Percentiles rank a stretch among this genome's conserved stretches.
These are phyloP conservation scores for Metellina segmentata DNA, from an alignment of 2,888 invertebrate genomes.

Conservation along the genomic window DNA sequence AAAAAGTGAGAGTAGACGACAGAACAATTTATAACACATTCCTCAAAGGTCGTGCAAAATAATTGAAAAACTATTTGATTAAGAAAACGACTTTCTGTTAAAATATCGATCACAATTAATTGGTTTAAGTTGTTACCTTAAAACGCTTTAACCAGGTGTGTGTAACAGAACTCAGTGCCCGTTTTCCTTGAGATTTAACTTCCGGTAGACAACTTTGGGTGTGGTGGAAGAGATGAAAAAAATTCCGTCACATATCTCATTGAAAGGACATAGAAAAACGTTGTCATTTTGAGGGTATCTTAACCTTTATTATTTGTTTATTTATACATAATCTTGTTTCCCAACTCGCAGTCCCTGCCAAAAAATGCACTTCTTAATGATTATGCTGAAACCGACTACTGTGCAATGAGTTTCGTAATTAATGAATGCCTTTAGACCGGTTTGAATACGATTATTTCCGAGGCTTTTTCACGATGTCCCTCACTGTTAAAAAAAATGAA, in stretches of 20 bases:
- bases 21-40: too few relatives aligned
- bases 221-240: constrained; percentile 24
- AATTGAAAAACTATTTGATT: too few relatives aligned
- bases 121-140: not conserved
- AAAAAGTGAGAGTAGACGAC: too few relatives aligned
- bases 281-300: constrained; percentile 26
- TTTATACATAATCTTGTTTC: not conserved
- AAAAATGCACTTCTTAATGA: not conserved
- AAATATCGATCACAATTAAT: not conserved
- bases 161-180: not conserved
- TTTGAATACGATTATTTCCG: not conserved
- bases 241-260: constrained; percentile 33
- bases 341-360: not conserved
- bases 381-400: not conserved
- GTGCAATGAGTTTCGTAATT: constrained; percentile 9
- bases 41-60: too few relatives aligned
- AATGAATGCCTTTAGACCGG: not conserved
- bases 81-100: not conserved
- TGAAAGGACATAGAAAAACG: constrained; percentile 29
- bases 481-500: too few relatives aligned
- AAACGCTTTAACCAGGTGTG: not conserved
- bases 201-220: constrained; percentile 29
- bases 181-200: constrained; percentile 41
- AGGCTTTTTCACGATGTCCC: too few relatives aligned
- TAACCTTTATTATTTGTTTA: not conserved